A percentile compares a stretch with the other conserved stretches of the same genome.
Evolutionary conservation across 2,797 vertebrate species (phyloP).

Genomic region (Malurus splendens): DNA sequence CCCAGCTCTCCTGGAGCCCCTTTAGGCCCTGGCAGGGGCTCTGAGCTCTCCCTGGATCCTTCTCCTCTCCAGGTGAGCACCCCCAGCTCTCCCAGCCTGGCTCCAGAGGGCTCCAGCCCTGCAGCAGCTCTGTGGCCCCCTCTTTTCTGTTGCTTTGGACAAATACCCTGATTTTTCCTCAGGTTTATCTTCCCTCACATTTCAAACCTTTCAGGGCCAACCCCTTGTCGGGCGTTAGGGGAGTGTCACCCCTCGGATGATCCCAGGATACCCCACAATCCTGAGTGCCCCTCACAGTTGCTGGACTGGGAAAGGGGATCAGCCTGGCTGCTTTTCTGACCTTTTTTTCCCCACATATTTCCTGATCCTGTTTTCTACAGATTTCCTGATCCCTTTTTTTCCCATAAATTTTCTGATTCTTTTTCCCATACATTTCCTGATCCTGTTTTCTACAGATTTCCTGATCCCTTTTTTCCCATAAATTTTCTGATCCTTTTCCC

Average conservation of each 20-base stretch:
- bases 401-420: too few relatives aligned
- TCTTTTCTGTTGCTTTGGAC: not conserved
- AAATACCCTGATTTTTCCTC: rapidly evolving
- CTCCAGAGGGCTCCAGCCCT: not conserved
- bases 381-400: too few relatives aligned
- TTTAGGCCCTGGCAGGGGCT: not conserved
- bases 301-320: rapidly evolving
- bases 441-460: too few relatives aligned
- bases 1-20: too few relatives aligned
- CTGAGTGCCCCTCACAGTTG: not conserved
- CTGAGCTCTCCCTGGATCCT: not conserved
- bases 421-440: too few relatives aligned
- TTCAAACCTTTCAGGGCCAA: not conserved
- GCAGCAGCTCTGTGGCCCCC: rapidly evolving
- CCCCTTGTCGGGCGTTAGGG: rapidly evolving
- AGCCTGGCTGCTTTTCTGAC: too few relatives aligned
- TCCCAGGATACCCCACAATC: not conserved
- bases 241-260: not conserved
- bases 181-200: not conserved
- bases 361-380: too few relatives aligned
- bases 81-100: not conserved
- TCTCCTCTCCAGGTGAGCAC: not conserved
- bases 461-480: too few relatives aligned
- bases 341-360: too few relatives aligned
- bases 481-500: too few relatives aligned